Percentiles rank a stretch among this genome's conserved stretches.
These are phyloP conservation scores for Cossypha niveicapilla DNA, from an alignment of 2,797 vertebrate species.

Conservation along the genomic window DNA sequence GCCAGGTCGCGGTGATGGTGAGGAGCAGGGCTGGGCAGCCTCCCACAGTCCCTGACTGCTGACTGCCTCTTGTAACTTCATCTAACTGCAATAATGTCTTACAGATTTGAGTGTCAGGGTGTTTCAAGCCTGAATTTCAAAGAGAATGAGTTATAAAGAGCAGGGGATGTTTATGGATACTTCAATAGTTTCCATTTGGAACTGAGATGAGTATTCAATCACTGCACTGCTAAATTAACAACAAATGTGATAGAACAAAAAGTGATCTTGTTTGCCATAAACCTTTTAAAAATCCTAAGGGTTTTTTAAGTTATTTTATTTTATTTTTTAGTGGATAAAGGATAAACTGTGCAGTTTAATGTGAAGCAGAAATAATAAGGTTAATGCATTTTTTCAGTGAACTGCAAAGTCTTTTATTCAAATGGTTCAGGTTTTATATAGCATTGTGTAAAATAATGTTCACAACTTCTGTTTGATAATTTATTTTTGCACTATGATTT, in stretches of 20 bases:
- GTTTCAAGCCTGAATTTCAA: slow-evolving; percentile 20
- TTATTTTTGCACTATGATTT: slow-evolving; percentile 77
- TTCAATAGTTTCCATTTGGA: slow-evolving; percentile 28
- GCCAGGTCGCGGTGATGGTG: slow-evolving; percentile 58
- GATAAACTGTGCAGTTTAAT: slow-evolving; percentile 68
- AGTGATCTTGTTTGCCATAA: slow-evolving; percentile 65
- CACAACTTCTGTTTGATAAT: slow-evolving; percentile 71
- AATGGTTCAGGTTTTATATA: slow-evolving; percentile 73
- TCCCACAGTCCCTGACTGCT: slow-evolving; percentile 16
- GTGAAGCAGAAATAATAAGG: slow-evolving; percentile 66
- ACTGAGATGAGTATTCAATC: slow-evolving; percentile 60
- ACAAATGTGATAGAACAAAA: slow-evolving; percentile 65
- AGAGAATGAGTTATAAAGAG: slow-evolving; percentile 40
- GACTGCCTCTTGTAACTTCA: slow-evolving; percentile 55
- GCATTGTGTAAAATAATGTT: slow-evolving; percentile 70
- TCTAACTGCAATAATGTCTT: slow-evolving; percentile 73
- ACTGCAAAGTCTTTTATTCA: slow-evolving; percentile 69
- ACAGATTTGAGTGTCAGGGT: slow-evolving; percentile 42
- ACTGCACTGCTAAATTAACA: slow-evolving; percentile 64
- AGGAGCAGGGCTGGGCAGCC: background rate
- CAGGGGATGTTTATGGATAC: slow-evolving; percentile 58
- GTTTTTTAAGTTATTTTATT: slow-evolving; percentile 47
- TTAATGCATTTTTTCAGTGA: slow-evolving; percentile 67
- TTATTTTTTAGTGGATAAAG: slow-evolving; percentile 58
- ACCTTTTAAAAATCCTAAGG: slow-evolving; percentile 46